Base-by-base conservation (phyloP, 2,797 vertebrate genomes). In the Xiphophorus birchmanni region DNA sequence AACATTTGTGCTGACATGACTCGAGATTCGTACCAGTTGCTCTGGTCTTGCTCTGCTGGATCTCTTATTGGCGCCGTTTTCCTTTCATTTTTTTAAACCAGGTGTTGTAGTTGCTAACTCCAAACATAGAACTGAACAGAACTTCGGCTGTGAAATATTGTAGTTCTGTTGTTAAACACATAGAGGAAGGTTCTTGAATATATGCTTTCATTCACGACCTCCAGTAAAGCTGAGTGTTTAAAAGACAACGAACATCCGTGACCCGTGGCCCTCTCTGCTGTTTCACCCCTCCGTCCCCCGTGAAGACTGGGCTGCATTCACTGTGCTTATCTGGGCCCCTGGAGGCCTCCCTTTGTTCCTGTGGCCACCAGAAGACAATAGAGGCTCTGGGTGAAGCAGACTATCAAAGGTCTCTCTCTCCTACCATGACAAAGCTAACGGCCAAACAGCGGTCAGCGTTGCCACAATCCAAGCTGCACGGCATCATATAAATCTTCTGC, bases 341-440 rank as follows among this genome's bases (percentile, higher is more conserved):
- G 73, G 84, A 88, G 82, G 69, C 69, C 47, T 82, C 54, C 48
- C 73, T 90, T 45, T 91, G 90, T 89, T 77, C 87, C 74, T 82
- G 80, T 0, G 69, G 87, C 84, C 80, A 63, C 42, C 73, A 81
- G 63, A 84, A 87, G 84, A 93, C 89, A 94, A 92, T 91, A 76
- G 87, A 77, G 63, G 47, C 86, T 78, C 72, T 2, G 82, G 86
- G 77, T 86, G 42, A 90, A 86, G 89, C 85, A 45, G 79, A 75
- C 86, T 71, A 76, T 82, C 85, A 82, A 86, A 88, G 89, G 88
- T 87, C 85, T 87, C 85, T 87, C 85, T 91, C 54, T 94, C 56
- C n/a, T 92, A 93, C 85, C 90, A 91, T 93, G 90, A 93, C 93
- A 94, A 95, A 95, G 90, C 90, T 50, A 60, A 82, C 75, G 91